Base-by-base conservation (phyloP, 2,113 vertebrate species). In the Saguinus imperator region DNA sequence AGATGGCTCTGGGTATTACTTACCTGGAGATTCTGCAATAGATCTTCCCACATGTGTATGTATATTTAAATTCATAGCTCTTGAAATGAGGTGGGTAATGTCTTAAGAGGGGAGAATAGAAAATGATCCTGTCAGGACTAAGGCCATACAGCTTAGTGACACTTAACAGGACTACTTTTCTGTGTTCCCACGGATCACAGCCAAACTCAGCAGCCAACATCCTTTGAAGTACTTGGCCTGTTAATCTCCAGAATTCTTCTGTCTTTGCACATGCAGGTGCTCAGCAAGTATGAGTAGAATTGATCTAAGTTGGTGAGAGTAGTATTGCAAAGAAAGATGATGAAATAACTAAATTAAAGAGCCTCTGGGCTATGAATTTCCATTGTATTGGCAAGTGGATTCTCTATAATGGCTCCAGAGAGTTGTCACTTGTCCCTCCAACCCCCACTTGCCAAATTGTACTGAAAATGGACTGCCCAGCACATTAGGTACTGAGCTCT, bases 401-500 rank as follows among this genome's bases (percentile, higher is more conserved):
- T 94, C 68, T 64, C 35, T 64, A 29, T 16, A 21, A 64, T 35
- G 57, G 37, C 37, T 87, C 2, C 0, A 61, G 88, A 92, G 87
- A 85, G 88, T 90, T 94, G 96, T 96, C 72, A 0, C 93, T 94
- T 96, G 66, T 40, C 27, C 82, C 87, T 92, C 90, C 82, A 87
- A 76, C 29, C 76, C 73, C 82, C 84, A 70, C 87, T 96, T 80
- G 37, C 87, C 8, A 66, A 72, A 77, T 82, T 87, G 87, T 94
- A 92, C 64, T 4, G 18, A 40, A 66, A 55, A 89, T 75, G 68
- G 50, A 93, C 87, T 98, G 96, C 98, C 97, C 97, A 98, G 97
- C 97, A 98, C 89, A 96, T 98, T 97, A 98, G 94, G 89, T 43
- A 0, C 86, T 97, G 97, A 98, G 96, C 97, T 98, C 98, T 97